Evolutionary conservation across 2,888 invertebrate species (phyloP).

Genomic region (Eupelmus urozonus): DNA sequence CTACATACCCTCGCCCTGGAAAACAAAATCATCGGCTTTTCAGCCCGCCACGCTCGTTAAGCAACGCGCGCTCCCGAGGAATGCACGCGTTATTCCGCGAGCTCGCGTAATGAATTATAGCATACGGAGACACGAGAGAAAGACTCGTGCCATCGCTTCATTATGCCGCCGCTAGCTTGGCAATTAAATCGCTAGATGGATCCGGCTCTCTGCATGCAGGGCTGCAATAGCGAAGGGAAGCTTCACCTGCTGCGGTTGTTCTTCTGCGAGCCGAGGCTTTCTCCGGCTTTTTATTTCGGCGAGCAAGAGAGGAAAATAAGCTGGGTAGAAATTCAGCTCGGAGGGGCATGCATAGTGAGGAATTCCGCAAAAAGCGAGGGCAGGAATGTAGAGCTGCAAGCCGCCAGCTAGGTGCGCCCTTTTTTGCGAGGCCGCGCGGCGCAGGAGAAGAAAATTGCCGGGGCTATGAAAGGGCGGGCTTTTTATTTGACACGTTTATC

Average conservation of each 20-base stretch:
- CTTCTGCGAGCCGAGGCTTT: not conserved
- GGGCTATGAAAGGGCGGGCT: not conserved
- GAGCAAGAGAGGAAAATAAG: constrained; percentile 31
- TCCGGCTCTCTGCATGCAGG: constrained; percentile 41
- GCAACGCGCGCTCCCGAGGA: constrained; percentile 3
- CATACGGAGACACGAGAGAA: constrained; percentile 5
- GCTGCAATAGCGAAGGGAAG: not conserved
- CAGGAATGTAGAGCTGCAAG: constrained; percentile 4
- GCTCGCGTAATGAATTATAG: constrained; percentile 42
- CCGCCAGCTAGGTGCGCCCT: not conserved
- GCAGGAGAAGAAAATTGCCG: constrained; percentile 12
- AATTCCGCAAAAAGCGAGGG: constrained; percentile 21
- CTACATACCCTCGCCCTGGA: not conserved
- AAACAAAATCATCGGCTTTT: not conserved
- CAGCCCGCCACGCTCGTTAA: constrained; percentile 37
- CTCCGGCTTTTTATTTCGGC: not conserved
- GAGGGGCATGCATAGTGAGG: not conserved
- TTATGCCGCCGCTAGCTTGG: constrained; percentile 32
- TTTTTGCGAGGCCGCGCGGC: not conserved
- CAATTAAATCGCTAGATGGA: constrained; percentile 49
- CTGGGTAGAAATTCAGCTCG: constrained; percentile 13
- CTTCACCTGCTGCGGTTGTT: constrained; percentile 1
- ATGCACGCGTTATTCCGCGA: constrained; percentile 39
- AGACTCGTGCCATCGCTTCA: constrained; percentile 40
- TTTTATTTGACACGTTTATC: constrained; percentile 34